phyloP scores from a whole-genome alignment of 30 jellyfish, hydroid and myxozoan species.

The Nemopilema nomurai region DNA sequence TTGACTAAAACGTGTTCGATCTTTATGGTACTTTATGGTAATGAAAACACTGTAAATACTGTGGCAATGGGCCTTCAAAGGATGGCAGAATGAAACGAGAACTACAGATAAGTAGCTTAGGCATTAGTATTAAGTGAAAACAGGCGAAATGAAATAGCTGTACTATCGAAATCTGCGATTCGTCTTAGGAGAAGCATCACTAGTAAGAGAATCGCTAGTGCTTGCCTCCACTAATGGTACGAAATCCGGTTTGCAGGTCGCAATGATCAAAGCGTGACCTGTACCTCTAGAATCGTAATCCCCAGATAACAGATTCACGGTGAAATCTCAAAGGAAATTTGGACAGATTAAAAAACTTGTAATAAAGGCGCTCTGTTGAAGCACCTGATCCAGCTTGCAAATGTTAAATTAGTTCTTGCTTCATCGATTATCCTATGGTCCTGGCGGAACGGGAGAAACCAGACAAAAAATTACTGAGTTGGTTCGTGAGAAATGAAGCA shows the following conservation, averaged over 20 bases:
- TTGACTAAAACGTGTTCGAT: too few species aligned
- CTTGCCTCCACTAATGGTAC: neutral
- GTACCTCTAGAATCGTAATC: neutral
- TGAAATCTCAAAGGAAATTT: slow-evolving; percentile 11
- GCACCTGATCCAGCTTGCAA: neutral
- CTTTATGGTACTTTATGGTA: too few species aligned
- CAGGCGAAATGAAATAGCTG: too few species aligned
- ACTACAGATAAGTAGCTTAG: too few species aligned
- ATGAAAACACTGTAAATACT: too few species aligned
- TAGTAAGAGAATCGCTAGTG: neutral
- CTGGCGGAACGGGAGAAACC: neutral
- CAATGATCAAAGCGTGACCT: neutral
- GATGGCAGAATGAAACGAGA: too few species aligned
- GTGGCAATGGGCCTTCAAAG: too few species aligned
- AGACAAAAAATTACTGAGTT: neutral
- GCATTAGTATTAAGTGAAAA: too few species aligned
- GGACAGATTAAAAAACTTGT: neutral
- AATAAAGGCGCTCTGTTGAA: neutral
- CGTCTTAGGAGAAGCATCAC: too few species aligned
- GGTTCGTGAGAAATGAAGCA: too few species aligned
- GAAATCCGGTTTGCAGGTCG: neutral
- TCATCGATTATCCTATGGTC: neutral
- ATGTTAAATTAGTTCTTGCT: neutral
- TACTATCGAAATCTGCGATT: too few species aligned
- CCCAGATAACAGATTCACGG: slow-evolving; percentile 14